Percentiles rank a stretch among this genome's conserved stretches.
Conservation (phyloP, 2,113 vertebrate genomes). For the Anarhynchus alexandrinus region DNA sequence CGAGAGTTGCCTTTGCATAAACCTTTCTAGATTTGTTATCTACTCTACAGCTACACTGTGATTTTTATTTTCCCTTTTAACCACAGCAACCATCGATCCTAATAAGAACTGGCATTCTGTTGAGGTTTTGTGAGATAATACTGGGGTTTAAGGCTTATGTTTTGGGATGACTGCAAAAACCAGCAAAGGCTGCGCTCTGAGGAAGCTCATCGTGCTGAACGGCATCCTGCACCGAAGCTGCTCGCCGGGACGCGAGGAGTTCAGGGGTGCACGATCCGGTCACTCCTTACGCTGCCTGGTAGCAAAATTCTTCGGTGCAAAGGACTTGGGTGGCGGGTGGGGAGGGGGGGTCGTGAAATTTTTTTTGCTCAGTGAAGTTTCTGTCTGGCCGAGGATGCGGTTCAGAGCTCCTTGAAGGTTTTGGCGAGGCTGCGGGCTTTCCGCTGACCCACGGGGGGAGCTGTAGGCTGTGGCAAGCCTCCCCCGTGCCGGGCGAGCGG, state of each 20-base stretch:
- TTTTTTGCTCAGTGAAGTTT: neutral
- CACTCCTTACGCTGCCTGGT: neutral
- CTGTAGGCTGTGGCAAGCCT: slow-evolving; percentile 22
- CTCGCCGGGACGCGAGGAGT: fast-evolving
- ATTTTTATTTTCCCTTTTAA: slow-evolving; percentile 23
- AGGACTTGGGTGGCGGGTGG: neutral
- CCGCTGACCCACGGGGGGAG: slow-evolving; percentile 53
- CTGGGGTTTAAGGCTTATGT: neutral
- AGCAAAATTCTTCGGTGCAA: neutral
- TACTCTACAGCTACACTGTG: neutral
- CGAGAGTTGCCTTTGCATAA: neutral
- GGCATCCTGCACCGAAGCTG: neutral
- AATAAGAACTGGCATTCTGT: neutral
- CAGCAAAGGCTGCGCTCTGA: neutral
- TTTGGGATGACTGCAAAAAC: neutral
- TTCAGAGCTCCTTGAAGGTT: neutral
- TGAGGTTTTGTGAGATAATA: slow-evolving; percentile 22
- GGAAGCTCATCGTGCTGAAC: neutral
- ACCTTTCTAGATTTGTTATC: neutral
- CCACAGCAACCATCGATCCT: neutral
- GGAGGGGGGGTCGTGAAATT: too few species aligned
- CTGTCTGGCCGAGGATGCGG: neutral
- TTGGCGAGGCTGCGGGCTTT: neutral
- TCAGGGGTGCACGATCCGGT: neutral
- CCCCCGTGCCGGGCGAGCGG: neutral